Evolutionary conservation across 1,140 invertebrate genomes (phyloP).

Genomic region (Schlechtendalia chinensis): DNA sequence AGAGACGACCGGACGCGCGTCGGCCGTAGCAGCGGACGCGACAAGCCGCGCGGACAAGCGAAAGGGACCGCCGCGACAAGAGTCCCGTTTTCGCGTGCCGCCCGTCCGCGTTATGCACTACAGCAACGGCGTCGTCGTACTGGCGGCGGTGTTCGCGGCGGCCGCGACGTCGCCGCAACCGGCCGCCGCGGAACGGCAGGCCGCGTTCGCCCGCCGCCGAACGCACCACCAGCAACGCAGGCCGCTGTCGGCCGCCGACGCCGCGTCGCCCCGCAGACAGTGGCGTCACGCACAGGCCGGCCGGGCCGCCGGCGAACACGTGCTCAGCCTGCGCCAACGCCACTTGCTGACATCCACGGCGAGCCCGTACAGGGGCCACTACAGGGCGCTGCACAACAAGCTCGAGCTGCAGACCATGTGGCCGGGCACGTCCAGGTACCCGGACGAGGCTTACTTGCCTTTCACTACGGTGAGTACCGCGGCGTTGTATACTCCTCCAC

Average conservation of each 20-base stretch:
- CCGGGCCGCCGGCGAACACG: not conserved
- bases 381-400: constrained; percentile 7
- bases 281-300: not conserved
- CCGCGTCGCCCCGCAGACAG: not conserved
- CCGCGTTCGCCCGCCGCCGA: not conserved
- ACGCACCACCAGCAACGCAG: not conserved
- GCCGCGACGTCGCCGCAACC: not conserved
- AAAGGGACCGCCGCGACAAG: too few relatives aligned
- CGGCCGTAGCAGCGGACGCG: not conserved
- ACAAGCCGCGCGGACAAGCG: too few relatives aligned
- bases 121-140: too few relatives aligned
- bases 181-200: not conserved
- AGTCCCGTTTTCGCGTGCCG: not conserved
- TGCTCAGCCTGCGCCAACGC: not conserved
- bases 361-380: not conserved
- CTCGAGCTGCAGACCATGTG: constrained; percentile 7
- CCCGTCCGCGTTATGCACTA: not conserved
- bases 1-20: too few relatives aligned
- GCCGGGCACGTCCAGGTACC: constrained; percentile 7
- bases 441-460: not conserved
- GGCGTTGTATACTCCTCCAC: too few relatives aligned
- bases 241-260: not conserved
- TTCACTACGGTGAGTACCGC: constrained; percentile 19
- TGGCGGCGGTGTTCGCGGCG: not conserved
- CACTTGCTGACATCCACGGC: not conserved